These are phyloP conservation scores for Leptinotarsa defecta DNA, from an alignment of 1,140 invertebrate genomes.

Conservation along the genomic window DNA sequence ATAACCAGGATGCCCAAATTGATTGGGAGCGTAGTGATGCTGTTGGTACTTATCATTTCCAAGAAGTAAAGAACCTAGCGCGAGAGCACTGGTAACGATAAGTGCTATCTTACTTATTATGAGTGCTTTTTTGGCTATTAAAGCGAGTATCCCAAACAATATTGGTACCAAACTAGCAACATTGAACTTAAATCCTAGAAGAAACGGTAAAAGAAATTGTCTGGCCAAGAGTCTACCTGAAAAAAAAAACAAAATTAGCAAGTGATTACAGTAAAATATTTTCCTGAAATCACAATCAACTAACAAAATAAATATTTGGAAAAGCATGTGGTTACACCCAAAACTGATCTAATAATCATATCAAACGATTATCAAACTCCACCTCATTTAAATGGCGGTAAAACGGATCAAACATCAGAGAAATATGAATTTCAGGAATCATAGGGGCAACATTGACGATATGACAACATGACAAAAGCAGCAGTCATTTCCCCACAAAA, in stretches of 20 bases:
- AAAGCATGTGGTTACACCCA: too few species aligned
- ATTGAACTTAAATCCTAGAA: slow-evolving; percentile 77
- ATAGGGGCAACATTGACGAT: too few species aligned
- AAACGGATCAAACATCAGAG: too few species aligned
- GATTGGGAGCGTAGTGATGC: neutral
- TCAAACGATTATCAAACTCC: too few species aligned
- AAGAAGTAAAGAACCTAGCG: slow-evolving; percentile 58
- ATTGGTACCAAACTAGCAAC: slow-evolving; percentile 72
- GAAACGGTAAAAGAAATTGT: slow-evolving; percentile 70
- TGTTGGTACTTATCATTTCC: slow-evolving; percentile 30
- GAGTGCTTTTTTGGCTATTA: slow-evolving; percentile 75
- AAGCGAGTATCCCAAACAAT: slow-evolving; percentile 68
- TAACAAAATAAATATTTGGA: too few species aligned
- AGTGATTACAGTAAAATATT: too few species aligned
- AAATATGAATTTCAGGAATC: too few species aligned
- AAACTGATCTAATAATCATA: too few species aligned
- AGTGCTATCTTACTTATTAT: slow-evolving; percentile 73
- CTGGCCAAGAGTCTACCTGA: slow-evolving; percentile 70
- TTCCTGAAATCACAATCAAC: too few species aligned
- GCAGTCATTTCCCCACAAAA: too few species aligned
- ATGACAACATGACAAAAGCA: too few species aligned
- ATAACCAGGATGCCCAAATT: neutral
- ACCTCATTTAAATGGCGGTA: too few species aligned
- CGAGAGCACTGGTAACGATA: slow-evolving; percentile 69
- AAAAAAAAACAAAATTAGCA: slow-evolving; percentile 47